Evolutionary conservation across 2,888 invertebrate genomes (phyloP), one percentile per base, ranked within the genome.

Genomic region (Tenthredo notha): DNA sequence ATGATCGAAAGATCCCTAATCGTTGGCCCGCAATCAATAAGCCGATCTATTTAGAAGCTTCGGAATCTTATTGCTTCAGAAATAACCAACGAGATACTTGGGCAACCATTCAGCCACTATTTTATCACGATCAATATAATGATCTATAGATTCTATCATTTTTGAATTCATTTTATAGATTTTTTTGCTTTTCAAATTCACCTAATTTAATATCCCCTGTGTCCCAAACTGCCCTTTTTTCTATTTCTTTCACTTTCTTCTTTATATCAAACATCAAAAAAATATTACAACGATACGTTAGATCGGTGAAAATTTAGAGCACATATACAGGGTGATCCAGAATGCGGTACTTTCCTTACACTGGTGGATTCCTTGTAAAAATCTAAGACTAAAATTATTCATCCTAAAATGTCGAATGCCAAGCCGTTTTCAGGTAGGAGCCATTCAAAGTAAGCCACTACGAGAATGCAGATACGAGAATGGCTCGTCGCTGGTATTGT

Each of bases 21-120:
- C 83, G 47, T 25, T 40, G 47, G 7, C 25, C 47, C 43, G 37
- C 67, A 33, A 70, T 83, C 83, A 47, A 83, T 83, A 70, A 83
- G n/a, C 40, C 80, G 80, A 80, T 80, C 61, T 40, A 43, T 80
- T 80, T 80, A 37, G 80, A 54, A 80, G 80, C 80, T 21, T 33
- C 18, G 65, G 58, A 80, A 61, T 80, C 65, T 43, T 61, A 61
- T 80, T 80, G 65, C 80, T 40, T 50, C 77, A 77, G 50, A 77
- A 54, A 33, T 54, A n/a, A 54, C 29, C 54, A 77, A 18, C 29
- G 54, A 33, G 77, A 50, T 7, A 54, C 72, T 74, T 74, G 40
- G 72, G 72, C 72, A 74, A 74, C 43, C 72, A 43, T 40, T 18
- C 40, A 74, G 40, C 72, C 43, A 21, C 33, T 12, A 77, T 77